A percentile compares a stretch with the other conserved stretches of the same genome.
These are phyloP conservation scores for Glossophaga mutica DNA, from an alignment of 2,797 vertebrate genomes.

Conservation along the genomic window DNA sequence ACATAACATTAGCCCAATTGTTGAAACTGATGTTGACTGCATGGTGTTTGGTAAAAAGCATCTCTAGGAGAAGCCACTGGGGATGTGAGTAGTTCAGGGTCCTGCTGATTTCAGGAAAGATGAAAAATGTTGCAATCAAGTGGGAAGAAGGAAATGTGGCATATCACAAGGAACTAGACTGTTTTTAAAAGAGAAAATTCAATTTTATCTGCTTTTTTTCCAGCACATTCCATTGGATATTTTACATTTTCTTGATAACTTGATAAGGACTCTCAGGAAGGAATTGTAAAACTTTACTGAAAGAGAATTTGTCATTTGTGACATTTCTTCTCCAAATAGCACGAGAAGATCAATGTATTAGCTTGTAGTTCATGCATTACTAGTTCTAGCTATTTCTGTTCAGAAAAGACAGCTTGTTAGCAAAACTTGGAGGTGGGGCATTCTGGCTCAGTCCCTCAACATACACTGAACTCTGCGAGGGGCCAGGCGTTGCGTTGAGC, in stretches of 20 bases:
- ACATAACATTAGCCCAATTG: conserved; percentile 60
- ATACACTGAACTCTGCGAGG: not conserved
- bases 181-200: conserved; percentile 48
- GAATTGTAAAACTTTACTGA: conserved; percentile 56
- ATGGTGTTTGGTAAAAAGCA: conserved; percentile 49
- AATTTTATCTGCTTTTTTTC: conserved; percentile 49
- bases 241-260: conserved; percentile 72
- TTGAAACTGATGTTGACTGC: conserved; percentile 61
- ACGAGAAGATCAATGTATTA: conserved; percentile 65
- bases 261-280: conserved; percentile 59
- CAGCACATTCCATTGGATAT: conserved; percentile 65
- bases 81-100: conserved; percentile 57
- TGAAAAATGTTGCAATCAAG: conserved; percentile 55
- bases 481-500: not conserved
- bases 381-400: conserved; percentile 56
- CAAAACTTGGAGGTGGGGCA: not conserved
- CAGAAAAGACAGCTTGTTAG: conserved; percentile 15
- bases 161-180: conserved; percentile 51
- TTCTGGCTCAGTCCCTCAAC: not conserved
- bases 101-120: conserved; percentile 60
- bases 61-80: conserved; percentile 52
- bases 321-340: conserved; percentile 58
- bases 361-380: conserved; percentile 48
- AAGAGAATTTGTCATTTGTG: conserved; percentile 51
- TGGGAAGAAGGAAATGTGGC: conserved; percentile 62